Evolutionary conservation across 2,888 invertebrate genomes (phyloP).

Genomic region (Drosophila sordidapex): DNA sequence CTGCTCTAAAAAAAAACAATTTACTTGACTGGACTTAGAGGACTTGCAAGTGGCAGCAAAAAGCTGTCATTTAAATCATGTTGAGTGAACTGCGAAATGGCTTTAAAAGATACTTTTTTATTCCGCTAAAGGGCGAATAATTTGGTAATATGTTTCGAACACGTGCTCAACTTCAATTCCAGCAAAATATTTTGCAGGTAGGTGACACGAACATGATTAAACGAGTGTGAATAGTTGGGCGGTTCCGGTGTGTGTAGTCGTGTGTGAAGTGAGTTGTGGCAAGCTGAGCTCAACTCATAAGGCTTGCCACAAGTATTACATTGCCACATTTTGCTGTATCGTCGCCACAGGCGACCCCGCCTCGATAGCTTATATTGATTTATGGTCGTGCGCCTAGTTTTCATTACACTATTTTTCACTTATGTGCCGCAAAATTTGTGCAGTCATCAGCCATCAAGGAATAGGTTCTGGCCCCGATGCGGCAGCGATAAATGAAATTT

Average conservation of each 20-base stretch:
- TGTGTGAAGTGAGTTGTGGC: constrained; percentile 28
- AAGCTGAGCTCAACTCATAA: constrained; percentile 22
- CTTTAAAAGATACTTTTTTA: constrained; percentile 6
- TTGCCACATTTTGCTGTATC: constrained; percentile 23
- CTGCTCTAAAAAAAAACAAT: constrained; percentile 37
- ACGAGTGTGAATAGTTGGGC: background rate
- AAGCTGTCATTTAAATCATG: constrained; percentile 10
- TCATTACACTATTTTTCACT: constrained; percentile 59
- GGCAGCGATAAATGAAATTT: constrained; percentile 51
- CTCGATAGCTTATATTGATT: constrained; percentile 60
- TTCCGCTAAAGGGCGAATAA: background rate
- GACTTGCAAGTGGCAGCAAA: background rate
- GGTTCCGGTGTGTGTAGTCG: constrained; percentile 9
- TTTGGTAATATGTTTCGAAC: constrained; percentile 3
- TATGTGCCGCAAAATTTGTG: constrained; percentile 48
- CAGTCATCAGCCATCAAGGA: constrained; percentile 47
- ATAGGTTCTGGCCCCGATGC: constrained; percentile 20
- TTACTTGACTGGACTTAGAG: background rate
- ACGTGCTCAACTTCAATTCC: constrained; percentile 36
- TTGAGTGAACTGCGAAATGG: constrained; percentile 1
- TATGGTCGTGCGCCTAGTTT: constrained; percentile 59
- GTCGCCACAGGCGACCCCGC: background rate
- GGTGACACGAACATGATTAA: background rate
- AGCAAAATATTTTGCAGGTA: constrained; percentile 29
- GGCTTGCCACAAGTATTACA: constrained; percentile 31